phyloP scores from a whole-genome alignment of 2,113 vertebrate species.

The Pampusana beccarii region DNA sequence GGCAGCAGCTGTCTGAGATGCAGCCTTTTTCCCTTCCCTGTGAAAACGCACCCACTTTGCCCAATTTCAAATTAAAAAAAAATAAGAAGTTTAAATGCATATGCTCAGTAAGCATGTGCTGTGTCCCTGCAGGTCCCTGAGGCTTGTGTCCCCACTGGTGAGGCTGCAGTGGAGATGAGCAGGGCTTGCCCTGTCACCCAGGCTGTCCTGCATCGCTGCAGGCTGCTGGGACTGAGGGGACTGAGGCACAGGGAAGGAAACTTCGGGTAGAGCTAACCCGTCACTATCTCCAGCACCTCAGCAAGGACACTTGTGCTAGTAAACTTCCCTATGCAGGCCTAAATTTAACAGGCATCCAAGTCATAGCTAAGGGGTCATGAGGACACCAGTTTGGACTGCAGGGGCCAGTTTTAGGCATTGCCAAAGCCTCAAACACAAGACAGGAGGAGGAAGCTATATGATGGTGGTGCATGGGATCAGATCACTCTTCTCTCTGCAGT shows the following conservation, averaged over 20 bases:
- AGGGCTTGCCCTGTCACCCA: not conserved
- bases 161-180: not conserved
- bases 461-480: rapidly evolving
- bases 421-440: not conserved
- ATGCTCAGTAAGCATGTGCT: rapidly evolving
- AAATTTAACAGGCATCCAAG: rapidly evolving
- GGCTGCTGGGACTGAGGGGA: not conserved
- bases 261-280: not conserved
- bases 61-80: not conserved
- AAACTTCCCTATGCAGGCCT: not conserved
- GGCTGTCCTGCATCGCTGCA: rapidly evolving
- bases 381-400: not conserved
- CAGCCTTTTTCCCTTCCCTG: not conserved
- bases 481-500: rapidly evolving
- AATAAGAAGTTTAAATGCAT: rapidly evolving
- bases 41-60: not conserved
- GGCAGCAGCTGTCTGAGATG: not conserved
- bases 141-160: rapidly evolving
- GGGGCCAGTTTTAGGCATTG: not conserved
- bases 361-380: rapidly evolving
- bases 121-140: not conserved
- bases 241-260: not conserved
- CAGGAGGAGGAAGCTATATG: not conserved
- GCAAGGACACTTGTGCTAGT: not conserved
- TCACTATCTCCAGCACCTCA: not conserved